These are phyloP conservation scores for Rynchops niger DNA, from an alignment of 2,113 vertebrate genomes.

Conservation along the genomic window DNA sequence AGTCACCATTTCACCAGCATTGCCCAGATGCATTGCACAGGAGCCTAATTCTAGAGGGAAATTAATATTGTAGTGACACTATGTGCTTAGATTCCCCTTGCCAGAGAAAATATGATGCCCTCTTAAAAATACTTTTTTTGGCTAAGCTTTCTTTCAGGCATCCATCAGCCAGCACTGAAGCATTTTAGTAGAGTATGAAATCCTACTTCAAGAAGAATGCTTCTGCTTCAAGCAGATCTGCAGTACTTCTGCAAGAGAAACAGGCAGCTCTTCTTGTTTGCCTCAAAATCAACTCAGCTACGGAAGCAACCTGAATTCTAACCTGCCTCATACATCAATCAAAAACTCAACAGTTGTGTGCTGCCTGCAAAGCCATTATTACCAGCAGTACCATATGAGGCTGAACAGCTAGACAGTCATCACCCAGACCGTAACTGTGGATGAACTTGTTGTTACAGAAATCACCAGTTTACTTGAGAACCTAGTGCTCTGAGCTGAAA, in stretches of 20 bases:
- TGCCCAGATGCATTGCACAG: not conserved
- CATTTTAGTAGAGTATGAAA: not conserved
- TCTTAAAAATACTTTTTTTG: not conserved
- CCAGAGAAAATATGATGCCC: not conserved
- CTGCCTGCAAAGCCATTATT: not conserved
- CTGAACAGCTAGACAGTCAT: not conserved
- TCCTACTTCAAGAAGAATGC: not conserved
- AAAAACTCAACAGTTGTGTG: not conserved
- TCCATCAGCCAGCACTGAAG: not conserved
- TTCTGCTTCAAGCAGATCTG: not conserved
- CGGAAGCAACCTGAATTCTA: not conserved
- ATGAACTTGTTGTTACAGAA: not conserved
- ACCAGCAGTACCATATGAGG: not conserved
- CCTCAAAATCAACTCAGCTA: not conserved
- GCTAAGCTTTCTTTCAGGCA: not conserved
- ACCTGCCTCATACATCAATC: not conserved
- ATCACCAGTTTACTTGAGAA: not conserved
- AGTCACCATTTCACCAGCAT: not conserved
- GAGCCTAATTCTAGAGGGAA: not conserved
- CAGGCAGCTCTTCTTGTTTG: not conserved
- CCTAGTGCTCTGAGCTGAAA: not conserved
- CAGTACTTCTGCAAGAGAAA: not conserved
- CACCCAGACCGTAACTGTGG: not conserved
- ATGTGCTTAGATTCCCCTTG: not conserved
- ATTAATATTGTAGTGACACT: not conserved